Evolutionary conservation across 2,888 invertebrate genomes (phyloP), one percentile per base, ranked within the genome.

Genomic region (Protula sp.): DNA sequence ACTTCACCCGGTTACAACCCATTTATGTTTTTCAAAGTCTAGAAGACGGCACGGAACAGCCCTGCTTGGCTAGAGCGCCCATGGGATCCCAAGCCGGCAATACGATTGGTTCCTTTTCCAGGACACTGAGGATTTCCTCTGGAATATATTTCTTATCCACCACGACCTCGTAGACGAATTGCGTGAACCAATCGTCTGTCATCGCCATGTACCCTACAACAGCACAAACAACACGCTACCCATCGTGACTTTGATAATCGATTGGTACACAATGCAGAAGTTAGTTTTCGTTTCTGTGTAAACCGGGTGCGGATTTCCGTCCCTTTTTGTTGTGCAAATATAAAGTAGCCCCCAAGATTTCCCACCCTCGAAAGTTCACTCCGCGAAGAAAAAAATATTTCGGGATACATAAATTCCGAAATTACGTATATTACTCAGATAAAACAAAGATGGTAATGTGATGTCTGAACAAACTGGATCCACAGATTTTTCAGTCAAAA

Each of bases 61-160:
- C n/a, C n/a, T n/a, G n/a, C n/a, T n/a, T n/a, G 30, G 77, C 76
- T 38, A 78, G 67, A n/a, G 76, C 70, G 14, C 93, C 93, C 91
- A 94, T 92, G 1, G 93, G 93, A 82, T 94, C 93, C 93, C 93
- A 94, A 0, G 93, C 92, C 2, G 93, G 93, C 73, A 94, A 83
- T 45, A 89, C 86, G 62, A 87, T 86, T 0, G 92, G 89, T 61
- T 87, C 85, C 78, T 89, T 87, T 54, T 88, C 84, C 75, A 89
- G 89, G 22, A 92, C 89, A 61, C 87, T 86, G 69, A 92, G 73
- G 5, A 92, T 88, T 50, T 89, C 87, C 1, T 84, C 82, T 4
- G 91, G 86, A 28, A 93, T 87, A 74, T 85, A 87, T 74, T 89
- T 90, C 81, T 90, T 91, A 79, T 93, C 92, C 28, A 93, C 87